Conservation (phyloP, 2,113 vertebrate genomes). For the Lasiurus borealis region DNA sequence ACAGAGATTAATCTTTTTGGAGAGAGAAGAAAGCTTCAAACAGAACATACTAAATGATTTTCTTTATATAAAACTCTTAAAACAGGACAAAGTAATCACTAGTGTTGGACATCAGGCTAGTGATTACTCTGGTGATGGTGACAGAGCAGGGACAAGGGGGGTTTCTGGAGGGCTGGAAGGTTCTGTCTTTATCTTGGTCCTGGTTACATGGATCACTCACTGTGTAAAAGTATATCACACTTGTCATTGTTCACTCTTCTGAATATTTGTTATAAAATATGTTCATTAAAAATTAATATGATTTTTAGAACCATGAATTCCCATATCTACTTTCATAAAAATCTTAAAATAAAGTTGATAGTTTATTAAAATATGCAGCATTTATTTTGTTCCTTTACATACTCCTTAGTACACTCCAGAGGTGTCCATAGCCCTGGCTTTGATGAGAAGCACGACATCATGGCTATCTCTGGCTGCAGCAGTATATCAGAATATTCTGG, state of each 20-base stretch:
- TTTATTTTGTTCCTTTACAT: neutral
- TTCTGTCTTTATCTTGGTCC: neutral
- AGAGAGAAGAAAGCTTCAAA: neutral
- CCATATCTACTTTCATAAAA: neutral
- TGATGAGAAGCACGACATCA: neutral
- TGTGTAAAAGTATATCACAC: neutral
- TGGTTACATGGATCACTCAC: neutral
- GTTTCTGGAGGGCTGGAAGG: neutral
- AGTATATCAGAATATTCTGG: neutral
- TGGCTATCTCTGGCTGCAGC: neutral
- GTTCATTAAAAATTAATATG: neutral
- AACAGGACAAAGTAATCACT: neutral
- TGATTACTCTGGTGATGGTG: neutral
- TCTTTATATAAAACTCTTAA: neutral
- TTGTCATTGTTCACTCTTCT: neutral
- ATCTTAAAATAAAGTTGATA: neutral
- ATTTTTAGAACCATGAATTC: neutral
- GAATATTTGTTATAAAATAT: neutral
- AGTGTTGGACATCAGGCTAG: neutral
- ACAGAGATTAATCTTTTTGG: neutral
- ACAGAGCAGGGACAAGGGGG: neutral
- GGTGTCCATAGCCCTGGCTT: rapidly evolving
- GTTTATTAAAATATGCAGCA: neutral
- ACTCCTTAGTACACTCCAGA: neutral
- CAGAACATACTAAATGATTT: neutral